Evolutionary conservation across 2,888 invertebrate species (phyloP), one percentile per base, ranked within the genome.

Genomic region (Drosophila incognita): DNA sequence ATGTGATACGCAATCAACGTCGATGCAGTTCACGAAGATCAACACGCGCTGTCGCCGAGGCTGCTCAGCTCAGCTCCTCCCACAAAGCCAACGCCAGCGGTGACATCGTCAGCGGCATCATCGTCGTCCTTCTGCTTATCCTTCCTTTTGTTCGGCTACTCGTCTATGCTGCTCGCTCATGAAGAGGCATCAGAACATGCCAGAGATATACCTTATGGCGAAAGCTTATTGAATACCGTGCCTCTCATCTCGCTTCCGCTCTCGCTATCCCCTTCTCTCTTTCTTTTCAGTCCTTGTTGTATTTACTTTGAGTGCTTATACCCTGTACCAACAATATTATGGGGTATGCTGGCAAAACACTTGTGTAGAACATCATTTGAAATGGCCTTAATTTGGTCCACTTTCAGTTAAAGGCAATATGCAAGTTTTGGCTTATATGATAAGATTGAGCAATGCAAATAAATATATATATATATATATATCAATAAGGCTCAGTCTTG

Each of bases 1-100:
- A 64, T 68, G 68, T 18, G 49, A 31, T 36, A 57, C 60, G 68
- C 68, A 77, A 77, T 74, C 76, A 72, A 67, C 38, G 67, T 57
- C 57, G 63, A 63, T 70, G 62, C 52, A 56, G 69, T 66, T 68
- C 77, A 59, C 42, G 42, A 61, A 56, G 65, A 69, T 73, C 64
- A 68, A 71, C 71, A 31, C 38, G n/a, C 11, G 15, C 38, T 11
- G 35, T 35, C 24, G 13, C 35, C n/a, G 4, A 18, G 24, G 24
- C 29, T n/a, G 1, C 4, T n/a, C 3, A 1, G 13, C 15, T n/a
- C 11, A 33, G n/a, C 54, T 3, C 10, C 38, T 21, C 15, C 42
- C 42, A 7, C 7, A 24, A 42, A 48, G 38, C 52, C 53, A 27
- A 38, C 27, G 33, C 33, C 21, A 36, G 31, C 51, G 48, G 57